A percentile compares a stretch with the other conserved stretches of the same genome.
Conservation (phyloP, 1,140 invertebrate species). For the Thalassaphorura encarpata region DNA sequence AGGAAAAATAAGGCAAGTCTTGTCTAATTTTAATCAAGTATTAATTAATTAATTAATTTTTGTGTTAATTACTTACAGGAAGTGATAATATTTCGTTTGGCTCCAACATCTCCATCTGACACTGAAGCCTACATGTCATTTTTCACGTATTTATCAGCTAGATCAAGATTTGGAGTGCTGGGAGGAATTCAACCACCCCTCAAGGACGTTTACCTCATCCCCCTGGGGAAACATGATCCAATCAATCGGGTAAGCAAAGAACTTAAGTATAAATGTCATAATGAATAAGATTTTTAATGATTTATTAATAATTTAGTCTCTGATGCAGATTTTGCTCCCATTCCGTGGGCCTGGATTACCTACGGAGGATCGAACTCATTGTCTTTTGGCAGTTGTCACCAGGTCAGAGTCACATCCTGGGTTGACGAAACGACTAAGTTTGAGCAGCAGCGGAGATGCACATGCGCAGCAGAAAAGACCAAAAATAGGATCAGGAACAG, state of each 20-base stretch:
- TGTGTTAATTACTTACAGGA: constrained; percentile 47
- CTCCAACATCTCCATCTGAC: constrained; percentile 68
- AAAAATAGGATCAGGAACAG: no score
- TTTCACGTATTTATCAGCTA: constrained; percentile 76
- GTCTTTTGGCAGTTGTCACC: constrained; percentile 27
- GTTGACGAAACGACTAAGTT: constrained; percentile 1
- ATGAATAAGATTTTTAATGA: background rate
- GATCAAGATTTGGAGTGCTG: constrained; percentile 61
- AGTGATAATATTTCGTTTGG: constrained; percentile 69
- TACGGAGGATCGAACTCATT: constrained; percentile 27
- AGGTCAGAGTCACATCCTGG: constrained; percentile 7
- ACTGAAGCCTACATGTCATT: constrained; percentile 74
- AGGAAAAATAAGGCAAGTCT: constrained; percentile 74
- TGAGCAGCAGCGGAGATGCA: background rate
- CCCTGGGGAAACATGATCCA: constrained; percentile 61
- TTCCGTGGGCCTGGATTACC: constrained; percentile 48
- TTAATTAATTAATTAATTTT: no score
- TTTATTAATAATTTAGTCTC: constrained; percentile 14
- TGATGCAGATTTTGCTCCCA: constrained; percentile 28
- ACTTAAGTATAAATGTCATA: constrained; percentile 7
- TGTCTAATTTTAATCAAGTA: no score
- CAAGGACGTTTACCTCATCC: constrained; percentile 92
- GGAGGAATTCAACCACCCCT: constrained; percentile 55
- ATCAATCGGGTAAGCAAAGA: constrained; percentile 70
- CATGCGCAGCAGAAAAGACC: background rate